Percentiles rank a stretch among this genome's conserved stretches.
phyloP scores from a whole-genome alignment of 2,797 vertebrate genomes.

The Hybognathus amarus region DNA sequence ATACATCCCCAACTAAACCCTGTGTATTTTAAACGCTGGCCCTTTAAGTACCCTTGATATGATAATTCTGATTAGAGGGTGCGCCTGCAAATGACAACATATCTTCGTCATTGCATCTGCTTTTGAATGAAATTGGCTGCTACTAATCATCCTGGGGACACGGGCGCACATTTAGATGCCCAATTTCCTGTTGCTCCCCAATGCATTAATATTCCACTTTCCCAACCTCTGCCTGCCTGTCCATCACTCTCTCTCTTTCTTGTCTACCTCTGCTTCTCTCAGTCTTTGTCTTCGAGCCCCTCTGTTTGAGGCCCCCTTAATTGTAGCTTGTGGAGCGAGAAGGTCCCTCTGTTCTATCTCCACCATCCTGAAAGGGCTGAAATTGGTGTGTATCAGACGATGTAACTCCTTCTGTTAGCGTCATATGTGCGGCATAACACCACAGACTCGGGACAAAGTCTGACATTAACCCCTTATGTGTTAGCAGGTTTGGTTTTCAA shows the following conservation, averaged over 20 bases:
- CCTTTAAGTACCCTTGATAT: no score
- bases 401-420: conserved; percentile 63
- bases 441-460: conserved; percentile 60
- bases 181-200: conserved; percentile 71
- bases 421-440: conserved; percentile 65
- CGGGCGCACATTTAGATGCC: conserved; percentile 57
- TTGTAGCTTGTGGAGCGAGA: conserved; percentile 75
- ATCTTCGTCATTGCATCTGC: conserved; percentile 82
- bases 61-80: conserved; percentile 79
- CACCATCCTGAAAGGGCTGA: conserved; percentile 62
- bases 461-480: conserved; percentile 70
- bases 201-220: conserved; percentile 54
- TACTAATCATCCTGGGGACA: conserved; percentile 68
- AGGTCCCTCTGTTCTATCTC: conserved; percentile 60
- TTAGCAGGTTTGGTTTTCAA: conserved; percentile 63
- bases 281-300: conserved; percentile 58
- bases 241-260: conserved; percentile 35
- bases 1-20: conserved; percentile 49
- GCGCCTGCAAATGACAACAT: conserved; percentile 76
- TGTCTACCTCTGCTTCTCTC: neutral
- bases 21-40: conserved; percentile 61
- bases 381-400: conserved; percentile 68
- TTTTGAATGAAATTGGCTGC: conserved; percentile 77
- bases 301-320: conserved; percentile 74
- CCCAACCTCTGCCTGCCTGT: conserved; percentile 42